These are phyloP conservation scores for Drosophila virilis DNA, from an alignment of 1,140 invertebrate species.

Conservation along the genomic window DNA sequence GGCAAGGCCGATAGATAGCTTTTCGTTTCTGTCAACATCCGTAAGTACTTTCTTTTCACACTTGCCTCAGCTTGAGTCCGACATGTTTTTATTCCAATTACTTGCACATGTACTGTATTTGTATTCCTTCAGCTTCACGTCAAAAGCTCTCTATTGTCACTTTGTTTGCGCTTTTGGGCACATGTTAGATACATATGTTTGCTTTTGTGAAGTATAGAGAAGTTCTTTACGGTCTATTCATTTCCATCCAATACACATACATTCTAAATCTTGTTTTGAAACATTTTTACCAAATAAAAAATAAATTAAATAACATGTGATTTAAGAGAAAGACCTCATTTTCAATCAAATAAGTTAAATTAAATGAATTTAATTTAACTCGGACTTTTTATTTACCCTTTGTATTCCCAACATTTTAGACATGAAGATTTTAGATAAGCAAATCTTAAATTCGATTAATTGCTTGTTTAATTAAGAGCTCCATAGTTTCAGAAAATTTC, in stretches of 20 bases:
- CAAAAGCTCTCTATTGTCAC: neutral
- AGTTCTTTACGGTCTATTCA: neutral
- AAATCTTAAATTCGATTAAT: no score
- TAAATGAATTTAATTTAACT: no score
- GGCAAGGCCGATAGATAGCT: neutral
- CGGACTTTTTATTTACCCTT: no score
- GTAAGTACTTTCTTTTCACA: neutral
- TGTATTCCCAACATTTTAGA: no score
- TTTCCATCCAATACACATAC: neutral
- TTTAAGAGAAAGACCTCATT: no score
- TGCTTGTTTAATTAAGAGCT: no score
- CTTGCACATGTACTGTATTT: neutral
- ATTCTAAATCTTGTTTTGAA: no score
- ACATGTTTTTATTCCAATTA: neutral
- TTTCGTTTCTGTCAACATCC: neutral
- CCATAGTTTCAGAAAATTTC: no score
- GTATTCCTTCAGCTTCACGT: neutral
- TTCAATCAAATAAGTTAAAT: no score
- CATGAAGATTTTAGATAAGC: no score
- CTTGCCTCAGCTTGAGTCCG: neutral
- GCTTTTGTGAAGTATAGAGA: neutral
- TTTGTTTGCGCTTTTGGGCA: slow-evolving; percentile 7
- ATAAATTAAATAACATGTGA: no score
- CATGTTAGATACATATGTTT: neutral
- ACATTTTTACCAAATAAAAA: no score